These are phyloP conservation scores for Alethe diademata DNA, from an alignment of 2,113 vertebrate species.

Conservation along the genomic window DNA sequence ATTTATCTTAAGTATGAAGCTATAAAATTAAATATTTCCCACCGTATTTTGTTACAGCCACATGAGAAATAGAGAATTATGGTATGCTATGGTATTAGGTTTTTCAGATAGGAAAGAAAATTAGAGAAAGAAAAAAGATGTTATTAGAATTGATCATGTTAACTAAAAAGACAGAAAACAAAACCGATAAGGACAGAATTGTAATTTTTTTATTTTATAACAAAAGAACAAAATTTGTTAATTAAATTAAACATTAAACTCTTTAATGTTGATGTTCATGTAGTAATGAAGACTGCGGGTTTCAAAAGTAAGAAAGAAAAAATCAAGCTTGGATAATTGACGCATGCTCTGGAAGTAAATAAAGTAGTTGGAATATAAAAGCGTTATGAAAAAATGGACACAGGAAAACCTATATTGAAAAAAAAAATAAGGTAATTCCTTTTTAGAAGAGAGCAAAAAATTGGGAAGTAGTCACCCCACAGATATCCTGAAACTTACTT, in stretches of 20 bases:
- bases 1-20: not conserved
- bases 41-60: conserved; percentile 12
- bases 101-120: not conserved
- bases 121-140: not conserved
- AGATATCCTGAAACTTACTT: not conserved
- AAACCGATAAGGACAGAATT: not conserved
- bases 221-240: not conserved
- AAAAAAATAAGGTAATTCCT: rapidly evolving
- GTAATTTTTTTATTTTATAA: not conserved
- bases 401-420: not conserved
- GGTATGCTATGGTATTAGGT: not conserved
- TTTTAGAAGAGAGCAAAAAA: not conserved
- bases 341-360: not conserved
- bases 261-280: not conserved
- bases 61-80: not conserved
- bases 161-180: not conserved
- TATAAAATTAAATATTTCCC: not conserved
- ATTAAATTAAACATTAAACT: not conserved
- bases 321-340: not conserved
- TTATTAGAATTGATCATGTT: not conserved
- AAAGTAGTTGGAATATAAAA: not conserved
- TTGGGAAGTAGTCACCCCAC: not conserved
- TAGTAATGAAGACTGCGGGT: not conserved
- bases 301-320: not conserved
- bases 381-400: not conserved